Base-by-base conservation (phyloP, 2,888 invertebrate species). In the Polylopha cassiicola region DNA sequence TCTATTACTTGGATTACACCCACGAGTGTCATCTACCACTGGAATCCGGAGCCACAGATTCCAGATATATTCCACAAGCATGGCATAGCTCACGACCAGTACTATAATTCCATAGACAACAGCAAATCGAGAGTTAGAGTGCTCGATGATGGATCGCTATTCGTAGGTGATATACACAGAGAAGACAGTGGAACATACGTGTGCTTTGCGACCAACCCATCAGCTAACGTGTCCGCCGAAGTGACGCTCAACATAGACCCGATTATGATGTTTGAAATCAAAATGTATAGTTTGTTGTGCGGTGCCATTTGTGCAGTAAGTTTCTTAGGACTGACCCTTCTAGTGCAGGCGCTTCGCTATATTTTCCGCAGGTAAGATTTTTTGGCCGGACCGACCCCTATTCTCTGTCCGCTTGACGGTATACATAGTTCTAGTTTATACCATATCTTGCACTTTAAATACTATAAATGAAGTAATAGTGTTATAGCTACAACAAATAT, bases 1-100 rank as follows among this genome's bases (percentile, higher is more conserved):
- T 91, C 93, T 28, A 88, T 96, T 33, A 92, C 93, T 6, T 97
- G 97, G 97, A 89, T 94, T 15, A 95, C 95, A 1, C 94, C 94
- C 2, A 88, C 86, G 0, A 87, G 91, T 34, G 85, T 89, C 57
- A 89, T 93, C 9, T 89, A 89, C 54, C 93, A 94, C 46, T 93
- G 93, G 91, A 92, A 92, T 67, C 92, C 93, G 0, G 92, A 94
- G 55, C 89, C 89, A 0, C 79, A 72, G 6, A 84, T 89, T 20
- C 89, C 89, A 2, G 91, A 91, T 55, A 81, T 88, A 44, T 92
- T 91, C 69, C 82, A 87, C 52, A 89, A 90, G 55, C 92, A 92
- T 66, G 89, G 91, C 0, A 43, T 64, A 2, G 85, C 89, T 2
- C 92, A 92, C 73, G 87, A 89, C 47, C 77, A 85, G 53, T 64